Conservation (phyloP, 2,113 vertebrate species). For the Ibidorhyncha struthersii region DNA sequence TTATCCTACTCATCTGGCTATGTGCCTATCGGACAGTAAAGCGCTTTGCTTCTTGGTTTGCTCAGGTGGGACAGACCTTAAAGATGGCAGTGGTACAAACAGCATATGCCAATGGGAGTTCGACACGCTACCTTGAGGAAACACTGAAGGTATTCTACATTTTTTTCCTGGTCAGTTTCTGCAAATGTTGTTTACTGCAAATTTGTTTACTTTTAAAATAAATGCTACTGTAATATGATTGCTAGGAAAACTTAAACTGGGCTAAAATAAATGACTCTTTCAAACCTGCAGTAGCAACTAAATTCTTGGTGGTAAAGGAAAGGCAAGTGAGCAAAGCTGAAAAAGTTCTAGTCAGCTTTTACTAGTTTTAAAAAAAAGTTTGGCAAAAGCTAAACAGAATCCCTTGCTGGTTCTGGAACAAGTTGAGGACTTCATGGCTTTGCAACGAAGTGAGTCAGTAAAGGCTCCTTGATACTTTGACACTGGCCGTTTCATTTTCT, state of each 20-base stretch:
- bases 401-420: not conserved
- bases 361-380: not conserved
- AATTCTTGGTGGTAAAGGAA: not conserved
- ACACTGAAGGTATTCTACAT: slow-evolving; percentile 83
- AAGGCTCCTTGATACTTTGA: not conserved
- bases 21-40: not conserved
- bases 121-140: slow-evolving; percentile 88
- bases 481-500: not conserved
- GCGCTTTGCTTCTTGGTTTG: not conserved
- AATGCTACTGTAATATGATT: not conserved
- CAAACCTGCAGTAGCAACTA: not conserved
- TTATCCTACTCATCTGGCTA: not conserved
- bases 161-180: not conserved
- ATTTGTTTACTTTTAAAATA: not conserved
- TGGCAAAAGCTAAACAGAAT: not conserved
- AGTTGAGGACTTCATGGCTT: not conserved
- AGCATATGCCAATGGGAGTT: slow-evolving; percentile 94
- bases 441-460: not conserved
- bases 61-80: slow-evolving; percentile 82
- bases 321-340: not conserved
- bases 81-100: slow-evolving; percentile 92
- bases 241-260: not conserved
- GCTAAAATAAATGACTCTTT: not conserved
- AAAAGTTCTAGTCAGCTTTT: not conserved
- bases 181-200: not conserved